Evolutionary conservation across 2,113 vertebrate species (phyloP), one percentile per base, ranked within the genome.

Genomic region (Platichthys flesus): DNA sequence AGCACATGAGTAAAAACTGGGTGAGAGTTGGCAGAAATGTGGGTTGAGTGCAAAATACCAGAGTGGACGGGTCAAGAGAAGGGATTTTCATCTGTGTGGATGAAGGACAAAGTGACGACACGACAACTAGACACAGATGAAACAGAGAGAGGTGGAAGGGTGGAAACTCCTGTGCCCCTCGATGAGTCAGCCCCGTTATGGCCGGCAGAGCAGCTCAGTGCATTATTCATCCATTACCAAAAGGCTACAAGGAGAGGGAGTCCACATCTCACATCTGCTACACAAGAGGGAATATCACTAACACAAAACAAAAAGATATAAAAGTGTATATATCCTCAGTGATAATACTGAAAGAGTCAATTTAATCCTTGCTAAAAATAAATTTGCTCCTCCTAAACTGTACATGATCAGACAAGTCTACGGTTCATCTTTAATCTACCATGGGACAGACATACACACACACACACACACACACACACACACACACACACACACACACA

Each of bases 331-430:
- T 52, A 42, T 66, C 21, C 56, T 60, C 28, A 57, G 62, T 24
- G 16, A 35, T 54, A 18, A 56, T 64, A 24, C 59, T 72, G 64
- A 70, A 77, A 68, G 26, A 76, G 5, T 61, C 40, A 61, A 81
- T 84, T 83, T 66, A 68, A 66, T 55, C 66, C 18, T 51, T 62
- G 56, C 24, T 57, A n/a, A 70, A 69, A 76, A 65, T 64, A 63
- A 5, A 10, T 31, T n/a, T 58, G 74, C 45, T 67, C 0, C 75
- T 72, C 67, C 83, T 62, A 57, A 83, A 80, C 72, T 67, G 71
- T 52, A 79, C 90, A 91, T 80, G 91, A 92, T 78, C 87, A 78
- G 92, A 78, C 87, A 90, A 66, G 90, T 64, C 87, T 79, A 51
- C 78, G 89, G 87, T 65, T 92, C 91, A 88, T 78, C 76, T 23